A percentile compares a stretch with the other conserved stretches of the same genome.
Conservation (phyloP, 2,797 vertebrate species). For the Spea hammondii region DNA sequence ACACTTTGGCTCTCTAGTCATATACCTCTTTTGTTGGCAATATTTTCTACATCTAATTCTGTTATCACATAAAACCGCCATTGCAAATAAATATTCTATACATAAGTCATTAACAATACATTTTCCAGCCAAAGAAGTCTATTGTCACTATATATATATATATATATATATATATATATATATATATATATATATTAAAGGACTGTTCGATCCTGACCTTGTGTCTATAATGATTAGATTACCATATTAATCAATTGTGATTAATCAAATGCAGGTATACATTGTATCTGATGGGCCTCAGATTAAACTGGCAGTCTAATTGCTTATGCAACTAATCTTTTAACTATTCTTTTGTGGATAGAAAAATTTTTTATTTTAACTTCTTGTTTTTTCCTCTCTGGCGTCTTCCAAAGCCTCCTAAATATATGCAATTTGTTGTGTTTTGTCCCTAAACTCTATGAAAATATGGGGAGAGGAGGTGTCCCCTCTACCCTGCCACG, state of each 20-base stretch:
- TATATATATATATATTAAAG: neutral
- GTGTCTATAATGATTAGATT: slow-evolving; percentile 19
- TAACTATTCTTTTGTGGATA: neutral
- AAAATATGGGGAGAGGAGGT: slow-evolving; percentile 25
- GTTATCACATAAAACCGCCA: neutral
- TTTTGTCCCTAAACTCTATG: slow-evolving; percentile 20
- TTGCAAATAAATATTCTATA: neutral
- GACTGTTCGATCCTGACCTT: slow-evolving; percentile 16
- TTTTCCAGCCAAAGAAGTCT: neutral
- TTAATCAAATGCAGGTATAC: neutral
- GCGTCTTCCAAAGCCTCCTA: slow-evolving; percentile 50
- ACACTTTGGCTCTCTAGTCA: neutral
- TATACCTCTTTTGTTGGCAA: neutral
- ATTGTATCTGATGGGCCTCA: neutral
- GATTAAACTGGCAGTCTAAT: neutral
- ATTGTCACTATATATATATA: slow-evolving; percentile 11
- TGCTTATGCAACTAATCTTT: neutral
- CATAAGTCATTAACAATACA: neutral
- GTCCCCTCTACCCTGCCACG: slow-evolving; percentile 29
- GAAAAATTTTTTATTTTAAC: slow-evolving; percentile 9
- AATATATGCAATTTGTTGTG: slow-evolving; percentile 50
- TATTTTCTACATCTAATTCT: neutral
- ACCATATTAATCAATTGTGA: neutral
- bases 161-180: too few species aligned
- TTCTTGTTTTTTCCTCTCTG: slow-evolving; percentile 22